A percentile compares a stretch with the other conserved stretches of the same genome.
phyloP scores from a whole-genome alignment of 2,113 vertebrate species.

The Otolemur garnettii region DNA sequence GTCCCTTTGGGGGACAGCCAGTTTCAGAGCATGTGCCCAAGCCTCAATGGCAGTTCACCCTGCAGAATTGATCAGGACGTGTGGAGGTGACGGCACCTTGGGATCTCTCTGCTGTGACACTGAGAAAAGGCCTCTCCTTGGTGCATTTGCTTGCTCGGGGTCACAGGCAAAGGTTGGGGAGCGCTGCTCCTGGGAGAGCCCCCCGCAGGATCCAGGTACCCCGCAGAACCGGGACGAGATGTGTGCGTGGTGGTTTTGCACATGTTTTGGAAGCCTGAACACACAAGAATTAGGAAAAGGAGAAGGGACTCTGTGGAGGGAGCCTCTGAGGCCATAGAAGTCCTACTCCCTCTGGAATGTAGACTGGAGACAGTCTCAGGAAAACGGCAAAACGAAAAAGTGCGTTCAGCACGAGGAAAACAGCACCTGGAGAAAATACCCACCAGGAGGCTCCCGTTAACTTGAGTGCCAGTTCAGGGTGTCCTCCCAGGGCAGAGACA shows the following conservation, averaged over 20 bases:
- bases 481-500: no score
- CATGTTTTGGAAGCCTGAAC: background rate
- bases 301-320: background rate
- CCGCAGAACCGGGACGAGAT: fast-evolving
- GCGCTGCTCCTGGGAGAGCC: background rate
- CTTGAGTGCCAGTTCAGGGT: no score
- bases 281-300: background rate
- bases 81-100: fast-evolving
- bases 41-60: fast-evolving
- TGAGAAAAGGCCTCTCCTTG: background rate
- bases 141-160: no score
- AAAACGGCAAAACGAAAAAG: background rate
- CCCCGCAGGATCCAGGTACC: fast-evolving
- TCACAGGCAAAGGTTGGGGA: fast-evolving
- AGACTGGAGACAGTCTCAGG: background rate
- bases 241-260: fast-evolving
- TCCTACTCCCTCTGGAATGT: no score
- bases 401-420: background rate
- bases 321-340: no score
- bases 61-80: background rate
- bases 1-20: no score
- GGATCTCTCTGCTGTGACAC: background rate
- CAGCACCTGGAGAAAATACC: no score
- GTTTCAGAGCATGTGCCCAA: fast-evolving
- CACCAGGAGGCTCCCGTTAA: no score